Evolutionary conservation across 1,140 invertebrate species (phyloP), one percentile per base, ranked within the genome.

Genomic region (Dinoponera quadriceps): DNA sequence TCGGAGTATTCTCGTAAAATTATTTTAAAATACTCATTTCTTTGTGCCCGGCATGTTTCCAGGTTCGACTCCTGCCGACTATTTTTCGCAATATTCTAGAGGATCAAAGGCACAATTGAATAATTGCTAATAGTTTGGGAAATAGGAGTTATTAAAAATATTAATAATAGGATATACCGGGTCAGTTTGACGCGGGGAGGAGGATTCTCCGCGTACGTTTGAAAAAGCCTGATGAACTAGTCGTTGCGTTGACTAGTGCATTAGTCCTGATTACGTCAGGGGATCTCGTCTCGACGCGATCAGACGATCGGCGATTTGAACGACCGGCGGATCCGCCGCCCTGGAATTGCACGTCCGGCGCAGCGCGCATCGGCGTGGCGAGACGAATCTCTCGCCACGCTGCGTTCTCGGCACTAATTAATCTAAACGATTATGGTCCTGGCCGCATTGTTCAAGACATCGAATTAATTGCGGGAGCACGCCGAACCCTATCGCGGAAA

Each of bases 351-450:
- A 68, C 11, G 51, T 20, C 54, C 55, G 55, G 27, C 29, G 29
- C 55, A 68, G 51, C 18, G 27, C n/a, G 20, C 44, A 16, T 66
- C 29, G 20, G 74, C 29, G 72, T 85, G 72, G 84, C 86, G 85
- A 88, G 85, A 90, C 85, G 88, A 89, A 91, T 91, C 72, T 54
- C 54, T 55, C 85, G 84, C 74, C 83, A 83, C 83, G 83, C 84
- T 66, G 85, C 82, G 77, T 87, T 89, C 90, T 88, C 87, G 83
- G 77, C 88, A 87, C 88, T 91, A 92, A 93, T 93, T 93, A 93
- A 93, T 93, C 89, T 86, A 88, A 93, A 92, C 90, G 91, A 93
- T 93, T 91, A 91, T 92, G 83, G n/a, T n/a, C 87, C 86, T 82
- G 62, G 71, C 88, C 51, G 87, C 90, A 91, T 92, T 93, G 92